These are phyloP conservation scores for Drosophila kanekoi DNA, from an alignment of 2,888 invertebrate genomes.

Conservation along the genomic window DNA sequence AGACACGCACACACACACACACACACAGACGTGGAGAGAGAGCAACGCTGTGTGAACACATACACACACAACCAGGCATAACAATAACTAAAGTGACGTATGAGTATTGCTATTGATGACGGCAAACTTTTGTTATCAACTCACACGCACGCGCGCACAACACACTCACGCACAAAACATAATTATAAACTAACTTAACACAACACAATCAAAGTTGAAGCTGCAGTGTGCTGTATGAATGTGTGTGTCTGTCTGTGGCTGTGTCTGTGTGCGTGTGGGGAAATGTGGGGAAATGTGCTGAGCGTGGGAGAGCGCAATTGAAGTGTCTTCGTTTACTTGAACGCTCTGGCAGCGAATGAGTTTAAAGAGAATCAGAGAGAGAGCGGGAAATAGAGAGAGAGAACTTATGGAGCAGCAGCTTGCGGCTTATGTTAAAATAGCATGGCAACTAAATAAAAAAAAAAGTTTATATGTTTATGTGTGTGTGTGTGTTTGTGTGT, in stretches of 20 bases:
- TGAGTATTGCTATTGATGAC: slow-evolving; percentile 4
- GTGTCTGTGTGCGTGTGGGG: neutral
- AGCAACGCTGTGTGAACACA: slow-evolving; percentile 23
- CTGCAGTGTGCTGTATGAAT: slow-evolving; percentile 30
- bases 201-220: slow-evolving; percentile 37
- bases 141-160: neutral
- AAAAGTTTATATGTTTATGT: slow-evolving; percentile 8
- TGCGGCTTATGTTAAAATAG: slow-evolving; percentile 43
- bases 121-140: slow-evolving; percentile 26
- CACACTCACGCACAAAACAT: slow-evolving; percentile 28
- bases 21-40: slow-evolving; percentile 17
- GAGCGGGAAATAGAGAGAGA: slow-evolving; percentile 1
- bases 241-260: neutral
- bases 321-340: slow-evolving; percentile 25
- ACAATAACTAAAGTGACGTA: slow-evolving; percentile 16
- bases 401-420: slow-evolving; percentile 28
- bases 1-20: slow-evolving; percentile 31
- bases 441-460: slow-evolving; percentile 11
- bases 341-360: slow-evolving; percentile 21
- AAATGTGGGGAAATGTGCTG: slow-evolving; percentile 2
- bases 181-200: slow-evolving; percentile 53
- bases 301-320: slow-evolving; percentile 25
- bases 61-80: slow-evolving; percentile 10
- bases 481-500: slow-evolving; percentile 35
- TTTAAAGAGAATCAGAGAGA: slow-evolving; percentile 7